A percentile compares a stretch with the other conserved stretches of the same genome.
These are phyloP conservation scores for Thamnophis elegans DNA, from an alignment of 2,797 vertebrate species.

Conservation along the genomic window DNA sequence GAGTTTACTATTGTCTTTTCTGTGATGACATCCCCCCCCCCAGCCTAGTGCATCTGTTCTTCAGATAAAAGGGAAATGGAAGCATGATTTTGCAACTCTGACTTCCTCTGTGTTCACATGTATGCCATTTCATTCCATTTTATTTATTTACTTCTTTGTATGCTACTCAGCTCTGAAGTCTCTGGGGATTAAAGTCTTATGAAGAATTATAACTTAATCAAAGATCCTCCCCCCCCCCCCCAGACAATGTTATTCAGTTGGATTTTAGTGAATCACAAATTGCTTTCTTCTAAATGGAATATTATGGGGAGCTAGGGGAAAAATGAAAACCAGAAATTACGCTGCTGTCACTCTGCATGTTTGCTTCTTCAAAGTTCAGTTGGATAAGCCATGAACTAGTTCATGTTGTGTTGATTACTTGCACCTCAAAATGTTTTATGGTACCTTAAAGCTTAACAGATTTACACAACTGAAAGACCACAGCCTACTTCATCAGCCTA, in stretches of 20 bases:
- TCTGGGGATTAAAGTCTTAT: conserved; percentile 17
- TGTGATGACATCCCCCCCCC: conserved; percentile 33
- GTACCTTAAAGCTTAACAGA: neutral
- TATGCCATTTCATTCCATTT: conserved; percentile 60
- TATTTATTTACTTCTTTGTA: neutral
- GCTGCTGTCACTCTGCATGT: neutral
- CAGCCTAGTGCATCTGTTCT: conserved; percentile 50
- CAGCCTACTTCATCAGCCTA: neutral
- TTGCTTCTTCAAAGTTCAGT: neutral
- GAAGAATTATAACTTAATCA: conserved; percentile 61
- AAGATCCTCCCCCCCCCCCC: conserved; percentile 24
- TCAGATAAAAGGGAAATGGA: conserved; percentile 54
- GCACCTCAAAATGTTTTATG: neutral
- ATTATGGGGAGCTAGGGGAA: conserved; percentile 20
- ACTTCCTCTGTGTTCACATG: conserved; percentile 62
- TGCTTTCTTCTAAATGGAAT: conserved; percentile 44
- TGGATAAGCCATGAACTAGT: neutral
- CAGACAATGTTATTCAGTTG: conserved; percentile 62
- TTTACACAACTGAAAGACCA: neutral
- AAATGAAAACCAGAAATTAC: conserved; percentile 37
- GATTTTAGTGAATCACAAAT: conserved; percentile 64
- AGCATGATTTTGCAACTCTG: conserved; percentile 56
- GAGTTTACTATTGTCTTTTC: conserved; percentile 48
- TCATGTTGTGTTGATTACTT: neutral
- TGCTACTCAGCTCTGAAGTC: neutral